Conservation (phyloP, 2,113 vertebrate species). For the Heterocephalus glaber region DNA sequence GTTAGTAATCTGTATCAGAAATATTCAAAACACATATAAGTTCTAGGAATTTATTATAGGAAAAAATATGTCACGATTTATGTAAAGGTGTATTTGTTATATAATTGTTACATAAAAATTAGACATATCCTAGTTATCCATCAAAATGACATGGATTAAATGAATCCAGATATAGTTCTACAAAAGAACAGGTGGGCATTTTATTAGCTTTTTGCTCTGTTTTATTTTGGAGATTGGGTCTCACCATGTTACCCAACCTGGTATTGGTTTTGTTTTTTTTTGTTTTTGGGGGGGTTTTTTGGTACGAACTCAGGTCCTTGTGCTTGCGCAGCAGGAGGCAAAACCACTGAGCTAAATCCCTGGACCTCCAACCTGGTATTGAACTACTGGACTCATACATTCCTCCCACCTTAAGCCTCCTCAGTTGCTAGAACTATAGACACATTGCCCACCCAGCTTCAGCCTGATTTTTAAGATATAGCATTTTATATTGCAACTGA, state of each 20-base stretch:
- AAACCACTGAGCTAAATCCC: no score
- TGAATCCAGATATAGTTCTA: not conserved
- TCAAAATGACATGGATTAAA: not conserved
- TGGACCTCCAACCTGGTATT: no score
- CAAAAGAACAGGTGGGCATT: not conserved
- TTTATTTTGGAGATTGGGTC: no score
- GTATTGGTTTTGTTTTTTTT: no score
- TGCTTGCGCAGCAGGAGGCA: no score
- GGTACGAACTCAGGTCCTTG: no score
- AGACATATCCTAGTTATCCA: not conserved
- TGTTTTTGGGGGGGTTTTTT: no score
- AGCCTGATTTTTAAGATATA: not conserved
- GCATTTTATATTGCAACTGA: not conserved
- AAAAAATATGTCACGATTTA: slow-evolving; percentile 15
- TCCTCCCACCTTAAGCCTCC: no score
- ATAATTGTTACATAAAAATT: not conserved
- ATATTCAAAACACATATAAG: not conserved
- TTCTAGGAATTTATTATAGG: not conserved
- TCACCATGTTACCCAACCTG: not conserved
- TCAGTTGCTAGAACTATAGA: no score
- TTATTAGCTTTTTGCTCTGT: not conserved
- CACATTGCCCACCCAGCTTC: not conserved
- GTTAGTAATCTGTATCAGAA: not conserved
- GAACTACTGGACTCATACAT: not conserved
- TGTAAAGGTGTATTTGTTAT: not conserved